Percentiles rank a stretch among this genome's conserved stretches.
These are phyloP conservation scores for Aldabrachelys gigantea DNA, from an alignment of 2,113 vertebrate species.

Conservation along the genomic window DNA sequence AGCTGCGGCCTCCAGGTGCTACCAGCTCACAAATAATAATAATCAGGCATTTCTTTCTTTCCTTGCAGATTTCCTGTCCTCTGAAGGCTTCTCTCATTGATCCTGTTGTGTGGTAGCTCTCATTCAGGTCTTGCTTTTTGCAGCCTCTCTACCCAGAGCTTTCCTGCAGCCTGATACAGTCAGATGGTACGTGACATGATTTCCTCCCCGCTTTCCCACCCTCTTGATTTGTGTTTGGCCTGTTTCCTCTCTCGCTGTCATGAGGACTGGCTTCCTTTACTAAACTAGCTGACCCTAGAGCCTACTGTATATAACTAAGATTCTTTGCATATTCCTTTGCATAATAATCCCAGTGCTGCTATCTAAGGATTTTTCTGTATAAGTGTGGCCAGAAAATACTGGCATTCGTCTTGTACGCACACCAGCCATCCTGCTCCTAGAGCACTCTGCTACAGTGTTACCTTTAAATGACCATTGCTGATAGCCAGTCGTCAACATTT, in stretches of 20 bases:
- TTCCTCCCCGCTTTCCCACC: background rate
- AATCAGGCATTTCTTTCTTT: background rate
- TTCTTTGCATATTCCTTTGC: conserved; percentile 24
- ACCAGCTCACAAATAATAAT: background rate
- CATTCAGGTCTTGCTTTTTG: background rate
- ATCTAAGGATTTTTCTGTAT: conserved; percentile 58
- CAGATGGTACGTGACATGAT: background rate
- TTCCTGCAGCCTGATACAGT: background rate
- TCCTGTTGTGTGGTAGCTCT: background rate
- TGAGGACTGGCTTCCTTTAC: conserved; percentile 12
- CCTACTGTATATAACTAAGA: background rate
- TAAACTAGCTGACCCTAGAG: conserved; percentile 59
- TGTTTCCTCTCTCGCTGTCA: conserved; percentile 24
- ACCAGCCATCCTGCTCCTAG: background rate
- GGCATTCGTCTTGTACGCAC: background rate
- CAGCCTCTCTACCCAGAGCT: background rate
- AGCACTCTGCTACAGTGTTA: background rate
- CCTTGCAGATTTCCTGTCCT: background rate
- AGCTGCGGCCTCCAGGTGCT: background rate
- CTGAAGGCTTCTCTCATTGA: background rate
- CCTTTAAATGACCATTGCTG: background rate
- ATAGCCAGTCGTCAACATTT: background rate
- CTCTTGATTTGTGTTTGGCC: background rate
- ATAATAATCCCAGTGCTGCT: conserved; percentile 47
- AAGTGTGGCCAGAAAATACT: conserved; percentile 38